Percentiles rank a stretch among this genome's conserved stretches.
phyloP scores from a whole-genome alignment of 2,113 vertebrate species.

The Oriolus oriolus region DNA sequence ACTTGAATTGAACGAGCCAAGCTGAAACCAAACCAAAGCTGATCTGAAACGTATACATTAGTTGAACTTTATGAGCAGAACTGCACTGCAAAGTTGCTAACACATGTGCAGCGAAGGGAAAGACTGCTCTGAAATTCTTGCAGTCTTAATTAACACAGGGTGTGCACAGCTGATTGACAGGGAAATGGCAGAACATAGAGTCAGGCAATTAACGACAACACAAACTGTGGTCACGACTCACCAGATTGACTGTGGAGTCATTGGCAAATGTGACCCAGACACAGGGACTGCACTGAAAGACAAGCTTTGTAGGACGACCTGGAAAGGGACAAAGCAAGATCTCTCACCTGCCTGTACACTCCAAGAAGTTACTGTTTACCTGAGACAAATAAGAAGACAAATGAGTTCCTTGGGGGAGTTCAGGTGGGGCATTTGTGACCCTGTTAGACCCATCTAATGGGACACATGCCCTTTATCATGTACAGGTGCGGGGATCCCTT shows the following conservation, averaged over 20 bases:
- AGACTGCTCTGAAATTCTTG: not conserved
- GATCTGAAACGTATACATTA: not conserved
- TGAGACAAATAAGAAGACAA: not conserved
- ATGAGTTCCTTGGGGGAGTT: not conserved
- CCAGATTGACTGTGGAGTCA: not conserved
- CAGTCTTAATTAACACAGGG: not conserved
- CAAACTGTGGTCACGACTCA: not conserved
- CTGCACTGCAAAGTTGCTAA: not conserved
- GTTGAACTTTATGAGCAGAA: not conserved
- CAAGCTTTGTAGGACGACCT: not conserved
- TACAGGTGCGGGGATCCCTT: not conserved
- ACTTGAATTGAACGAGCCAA: not conserved
- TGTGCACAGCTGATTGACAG: not conserved
- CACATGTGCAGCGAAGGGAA: not conserved
- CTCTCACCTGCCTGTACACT: not conserved
- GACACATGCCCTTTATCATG: fast-evolving
- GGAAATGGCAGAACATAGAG: not conserved
- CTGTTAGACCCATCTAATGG: not conserved
- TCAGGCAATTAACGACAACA: not conserved
- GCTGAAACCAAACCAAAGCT: not conserved
- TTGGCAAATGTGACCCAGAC: not conserved
- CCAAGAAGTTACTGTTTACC: not conserved
- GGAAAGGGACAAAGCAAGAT: not conserved
- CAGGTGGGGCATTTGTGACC: not conserved
- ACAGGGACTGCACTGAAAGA: not conserved